Evolutionary conservation across 2,888 invertebrate genomes (phyloP), one percentile per base, ranked within the genome.

Genomic region (Andrena trimmerana): DNA sequence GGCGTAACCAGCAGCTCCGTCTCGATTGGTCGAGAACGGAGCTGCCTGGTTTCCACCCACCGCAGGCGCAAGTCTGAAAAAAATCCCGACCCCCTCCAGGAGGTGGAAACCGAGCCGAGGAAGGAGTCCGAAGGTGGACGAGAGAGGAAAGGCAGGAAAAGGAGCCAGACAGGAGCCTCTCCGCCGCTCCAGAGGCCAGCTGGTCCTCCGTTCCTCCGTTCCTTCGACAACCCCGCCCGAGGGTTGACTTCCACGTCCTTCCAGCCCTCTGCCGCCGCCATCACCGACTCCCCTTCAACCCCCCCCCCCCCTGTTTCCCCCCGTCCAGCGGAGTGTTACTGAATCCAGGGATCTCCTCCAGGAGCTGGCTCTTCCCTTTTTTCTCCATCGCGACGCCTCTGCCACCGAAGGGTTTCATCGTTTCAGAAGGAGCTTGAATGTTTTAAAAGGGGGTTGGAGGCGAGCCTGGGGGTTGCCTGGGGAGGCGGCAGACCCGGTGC

Each of bases 31-130:
- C 89, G 91, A 72, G 74, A 78, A 74, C 68, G 84, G 84, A 84
- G 81, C 85, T 57, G 85, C 84, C 86, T 67, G 86, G 91, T 91
- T 88, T 83, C 89, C 92, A 90, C 92, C 92, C 91, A 92, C 88
- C 91, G 91, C 91, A 91, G 90, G 90, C 92, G 92, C 92, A 87
- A 88, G 76, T 80, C 82, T 79, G 85, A 89, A 89, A 89, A 88
- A 88, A 70, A 69, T 27, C 69, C 8, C 66, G 69, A 65, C 60
- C 86, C 84, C 87, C 83, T 75, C 82, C 81, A 70, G 68, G 69
- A 75, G 81, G 78, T 83, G 89, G 88, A 89, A 88, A 85, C 81
- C 77, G 78, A 59, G 79, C 57, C 83, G 81, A 72, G 80, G 81
- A 81, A 85, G 74, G 78, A 81, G 82, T 65, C 54, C 63, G 71